These are phyloP conservation scores for Tringa solitaria DNA, from an alignment of 2,113 vertebrate genomes.

Conservation along the genomic window DNA sequence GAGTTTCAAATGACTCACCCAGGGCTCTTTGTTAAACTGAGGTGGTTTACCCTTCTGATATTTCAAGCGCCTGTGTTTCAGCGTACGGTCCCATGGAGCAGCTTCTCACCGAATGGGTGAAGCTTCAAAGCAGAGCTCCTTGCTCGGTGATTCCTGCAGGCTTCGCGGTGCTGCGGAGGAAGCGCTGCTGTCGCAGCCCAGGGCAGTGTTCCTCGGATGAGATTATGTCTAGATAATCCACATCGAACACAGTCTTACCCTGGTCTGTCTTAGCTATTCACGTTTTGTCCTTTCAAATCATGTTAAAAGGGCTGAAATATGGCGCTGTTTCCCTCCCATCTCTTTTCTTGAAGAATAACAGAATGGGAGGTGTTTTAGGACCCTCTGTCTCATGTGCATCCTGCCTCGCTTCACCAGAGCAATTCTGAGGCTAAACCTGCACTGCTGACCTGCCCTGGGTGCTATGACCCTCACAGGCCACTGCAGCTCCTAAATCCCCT, in stretches of 20 bases:
- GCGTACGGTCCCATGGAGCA: rapidly evolving
- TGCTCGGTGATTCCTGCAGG: not conserved
- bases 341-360: not conserved
- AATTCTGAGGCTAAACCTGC: not conserved
- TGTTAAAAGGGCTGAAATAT: not conserved
- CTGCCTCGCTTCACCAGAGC: not conserved
- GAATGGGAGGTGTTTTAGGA: not conserved
- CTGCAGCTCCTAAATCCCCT: not conserved
- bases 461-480: not conserved
- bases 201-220: not conserved
- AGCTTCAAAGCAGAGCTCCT: not conserved
- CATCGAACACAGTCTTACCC: not conserved
- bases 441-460: rapidly evolving
- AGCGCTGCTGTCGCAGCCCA: rapidly evolving
- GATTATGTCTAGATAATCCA: not conserved
- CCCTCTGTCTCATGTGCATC: rapidly evolving
- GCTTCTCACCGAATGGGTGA: not conserved
- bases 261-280: no score
- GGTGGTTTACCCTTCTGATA: not conserved
- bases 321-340: not conserved
- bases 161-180: rapidly evolving
- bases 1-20: not conserved
- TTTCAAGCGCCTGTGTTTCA: not conserved
- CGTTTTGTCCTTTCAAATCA: not conserved
- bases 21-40: not conserved